A percentile compares a stretch with the other conserved stretches of the same genome.
Evolutionary conservation across 1,140 invertebrate species (phyloP).

Genomic region (Bombus superbus): DNA sequence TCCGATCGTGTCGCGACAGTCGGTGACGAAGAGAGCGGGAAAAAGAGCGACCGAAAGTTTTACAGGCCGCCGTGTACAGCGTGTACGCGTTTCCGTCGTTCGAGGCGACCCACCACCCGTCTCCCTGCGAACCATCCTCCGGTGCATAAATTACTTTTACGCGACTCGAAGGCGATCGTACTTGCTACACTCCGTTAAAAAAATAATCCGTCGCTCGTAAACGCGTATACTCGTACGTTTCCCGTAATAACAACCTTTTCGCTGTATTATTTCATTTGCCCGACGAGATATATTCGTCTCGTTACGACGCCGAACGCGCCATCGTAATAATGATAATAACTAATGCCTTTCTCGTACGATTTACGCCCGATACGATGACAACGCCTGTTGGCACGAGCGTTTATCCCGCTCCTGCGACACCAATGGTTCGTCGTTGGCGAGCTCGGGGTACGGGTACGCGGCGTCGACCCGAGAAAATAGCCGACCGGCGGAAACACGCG

Average conservation of each 20-base stretch:
- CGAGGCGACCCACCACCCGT: not conserved
- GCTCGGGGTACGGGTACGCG: not conserved
- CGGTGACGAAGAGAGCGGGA: too few species aligned
- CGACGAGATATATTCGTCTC: not conserved
- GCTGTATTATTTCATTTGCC: not conserved
- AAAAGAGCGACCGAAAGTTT: not conserved
- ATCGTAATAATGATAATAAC: slow-evolving; percentile 4
- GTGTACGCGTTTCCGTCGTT: not conserved
- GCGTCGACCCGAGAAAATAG: not conserved
- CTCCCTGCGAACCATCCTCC: not conserved
- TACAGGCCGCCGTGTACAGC: not conserved
- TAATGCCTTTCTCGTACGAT: not conserved
- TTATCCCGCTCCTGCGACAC: not conserved
- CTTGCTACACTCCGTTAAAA: not conserved
- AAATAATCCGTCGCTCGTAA: slow-evolving; percentile 22
- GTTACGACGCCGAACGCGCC: not conserved
- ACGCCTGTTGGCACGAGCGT: not conserved
- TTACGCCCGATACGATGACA: not conserved
- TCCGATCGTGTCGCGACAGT: too few species aligned
- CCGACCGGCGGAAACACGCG: too few species aligned
- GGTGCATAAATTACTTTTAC: slow-evolving; percentile 18
- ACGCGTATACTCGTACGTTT: not conserved
- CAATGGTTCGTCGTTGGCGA: not conserved
- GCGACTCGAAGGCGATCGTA: not conserved
- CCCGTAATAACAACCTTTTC: not conserved